Base-by-base conservation (phyloP, 2,113 vertebrate genomes). In the Nannobrachium achirus region DNA sequence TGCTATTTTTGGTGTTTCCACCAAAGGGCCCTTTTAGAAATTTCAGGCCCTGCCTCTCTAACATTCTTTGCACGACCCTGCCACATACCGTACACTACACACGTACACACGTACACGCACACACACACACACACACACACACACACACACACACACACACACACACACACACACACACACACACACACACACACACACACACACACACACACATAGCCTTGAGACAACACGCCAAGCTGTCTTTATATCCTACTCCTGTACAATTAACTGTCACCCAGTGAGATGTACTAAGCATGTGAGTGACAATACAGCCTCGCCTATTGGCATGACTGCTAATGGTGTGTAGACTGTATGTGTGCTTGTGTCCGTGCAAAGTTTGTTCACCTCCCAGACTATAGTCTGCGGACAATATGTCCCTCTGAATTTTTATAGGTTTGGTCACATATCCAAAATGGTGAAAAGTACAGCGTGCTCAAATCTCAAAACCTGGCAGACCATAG, bases 231-330 rank as follows among this genome's bases (percentile, higher is more conserved):
- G n/a, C n/a, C n/a, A n/a, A n/a, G n/a, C n/a, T 66, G 67, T 83
- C 76, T 78, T 71, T 60, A 65, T 76, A 82, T 74, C 75, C 56
- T 50, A 20, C 73, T 57, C n/a, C n/a, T 8, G 63, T 63, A 71
- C 78, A 88, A 86, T 86, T 87, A 88, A 75, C 82, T 84, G 79
- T 79, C 83, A 78, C 42, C 33, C 14, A 4, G 63, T 53, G 13
- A 53, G 67, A 63, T 66, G 76, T 79, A n/a, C n/a, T n/a, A 74
- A 85, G 74, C 70, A 69, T 67, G 67, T 7, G 38, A 18, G 6
- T 45, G 11, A 74, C 57, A 75, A 53, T 42, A 39, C 53, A 40
- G 25, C 38, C 14, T 40, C 14, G 33, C 11, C 51, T 8, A 10
- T 3, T 53, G 20, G 38, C 20, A 33, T 13, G 10, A 7, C 8